Conservation (phyloP, 2,113 vertebrate species). For the Boulengerochromis microlepis region DNA sequence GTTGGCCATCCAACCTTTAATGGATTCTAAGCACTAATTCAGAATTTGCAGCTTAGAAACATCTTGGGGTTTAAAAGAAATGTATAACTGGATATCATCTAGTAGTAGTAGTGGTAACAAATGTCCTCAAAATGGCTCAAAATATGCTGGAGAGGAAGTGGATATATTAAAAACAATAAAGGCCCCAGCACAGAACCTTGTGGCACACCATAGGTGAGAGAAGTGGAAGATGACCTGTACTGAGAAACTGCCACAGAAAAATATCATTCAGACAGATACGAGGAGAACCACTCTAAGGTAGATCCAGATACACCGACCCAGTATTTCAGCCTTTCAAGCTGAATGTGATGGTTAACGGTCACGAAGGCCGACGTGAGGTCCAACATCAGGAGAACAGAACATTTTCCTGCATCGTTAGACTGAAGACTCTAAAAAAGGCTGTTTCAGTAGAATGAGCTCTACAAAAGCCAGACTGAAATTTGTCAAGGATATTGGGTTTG, state of each 20-base stretch:
- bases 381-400: not conserved
- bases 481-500: not conserved
- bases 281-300: not conserved
- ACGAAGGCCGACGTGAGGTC: not conserved
- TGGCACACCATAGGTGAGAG: not conserved
- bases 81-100: not conserved
- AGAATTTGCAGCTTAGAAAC: not conserved
- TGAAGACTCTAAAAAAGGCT: not conserved
- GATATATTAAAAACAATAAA: not conserved
- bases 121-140: accelerated
- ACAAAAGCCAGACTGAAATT: not conserved
- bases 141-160: not conserved
- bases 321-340: not conserved
- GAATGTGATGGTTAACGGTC: not conserved
- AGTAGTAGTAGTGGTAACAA: not conserved
- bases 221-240: not conserved
- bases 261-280: not conserved
- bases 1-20: accelerated
- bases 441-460: not conserved
- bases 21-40: accelerated
- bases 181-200: not conserved
- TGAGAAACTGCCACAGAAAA: not conserved
- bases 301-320: not conserved
- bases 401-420: not conserved
- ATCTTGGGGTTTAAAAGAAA: not conserved